Base-by-base conservation (phyloP, 1,140 invertebrate genomes). In the Zelostemma sp. region DNA sequence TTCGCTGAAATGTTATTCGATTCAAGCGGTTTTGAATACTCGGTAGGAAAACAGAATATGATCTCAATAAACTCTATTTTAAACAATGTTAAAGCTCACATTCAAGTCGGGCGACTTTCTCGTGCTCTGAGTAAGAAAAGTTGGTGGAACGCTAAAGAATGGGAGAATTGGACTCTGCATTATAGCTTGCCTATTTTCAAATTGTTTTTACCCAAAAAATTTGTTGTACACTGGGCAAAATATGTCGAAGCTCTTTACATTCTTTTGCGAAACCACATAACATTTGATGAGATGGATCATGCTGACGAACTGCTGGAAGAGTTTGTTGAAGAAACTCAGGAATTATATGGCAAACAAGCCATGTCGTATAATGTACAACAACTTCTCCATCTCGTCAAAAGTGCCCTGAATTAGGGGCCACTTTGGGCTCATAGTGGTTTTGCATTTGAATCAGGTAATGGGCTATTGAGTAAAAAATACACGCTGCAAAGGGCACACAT, bases 91-190 rank as follows among this genome's bases (percentile, higher is more conserved):
- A 53, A 43, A 25, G 18, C 54, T 19, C 60, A 61, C 17, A 49
- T 35, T 17, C 59, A 69, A 59, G 19, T 63, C 19, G 19, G 21
- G 1, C 49, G 67, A 15, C 41, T 64, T 25, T 35, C 60, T 9
- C 18, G 67, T 2, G n/a, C 60, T 16, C 11, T 65, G 6, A 28
- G 1, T 4, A 47, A 69, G 1, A 47, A 48, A 54, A 38, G 14
- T 16, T 56, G 14, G 1, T 70, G 46, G 35, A 70, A 64, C 14
- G 60, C 31, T 8, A 49, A 19, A 35, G 51, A 70, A 28, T 70
- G 38, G 33, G 68, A 70, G 25, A 70, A 70, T 46, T 70, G 16
- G 38, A 40, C 51, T 11, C 15, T 68, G 2, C 56, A 21, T 54
- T 68, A 25, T n/a, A 61, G 58, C 43, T 1, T 50, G 9, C 58